Conservation (phyloP, 2,888 invertebrate genomes). For the Dryobotodes eremita region DNA sequence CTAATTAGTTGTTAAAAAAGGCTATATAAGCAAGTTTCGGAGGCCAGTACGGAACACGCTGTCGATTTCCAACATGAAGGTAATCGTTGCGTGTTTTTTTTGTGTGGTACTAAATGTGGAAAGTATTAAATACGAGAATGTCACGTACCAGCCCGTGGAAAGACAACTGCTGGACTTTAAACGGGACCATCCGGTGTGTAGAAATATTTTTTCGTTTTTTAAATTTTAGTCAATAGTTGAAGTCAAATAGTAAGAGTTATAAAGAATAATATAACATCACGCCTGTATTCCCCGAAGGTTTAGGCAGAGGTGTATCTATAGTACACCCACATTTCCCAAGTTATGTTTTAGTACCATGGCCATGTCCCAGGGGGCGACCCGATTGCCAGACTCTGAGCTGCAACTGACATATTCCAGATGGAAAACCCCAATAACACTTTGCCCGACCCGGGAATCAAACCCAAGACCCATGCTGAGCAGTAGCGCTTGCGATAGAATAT, state of each 20-base stretch:
- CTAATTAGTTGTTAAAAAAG: neutral
- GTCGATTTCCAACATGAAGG: constrained; percentile 49
- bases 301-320: neutral
- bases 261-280: neutral
- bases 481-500: neutral
- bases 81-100: constrained; percentile 36
- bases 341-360: neutral
- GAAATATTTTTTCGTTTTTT: neutral
- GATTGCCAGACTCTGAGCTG: neutral
- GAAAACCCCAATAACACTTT: neutral
- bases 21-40: constrained; percentile 26
- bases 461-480: neutral
- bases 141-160: constrained; percentile 66
- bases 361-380: no score
- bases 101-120: constrained; percentile 32
- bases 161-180: constrained; percentile 75
- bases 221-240: neutral
- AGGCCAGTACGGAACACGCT: neutral
- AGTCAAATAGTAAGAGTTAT: neutral
- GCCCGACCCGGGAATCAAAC: neutral
- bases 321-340: neutral
- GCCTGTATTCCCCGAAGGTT: no score
- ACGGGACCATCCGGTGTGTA: constrained; percentile 71
- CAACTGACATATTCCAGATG: neutral
- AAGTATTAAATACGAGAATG: constrained; percentile 51